Evolutionary conservation across 2,888 invertebrate genomes (phyloP), one percentile per base, ranked within the genome.

Genomic region (Papilio demoleus): DNA sequence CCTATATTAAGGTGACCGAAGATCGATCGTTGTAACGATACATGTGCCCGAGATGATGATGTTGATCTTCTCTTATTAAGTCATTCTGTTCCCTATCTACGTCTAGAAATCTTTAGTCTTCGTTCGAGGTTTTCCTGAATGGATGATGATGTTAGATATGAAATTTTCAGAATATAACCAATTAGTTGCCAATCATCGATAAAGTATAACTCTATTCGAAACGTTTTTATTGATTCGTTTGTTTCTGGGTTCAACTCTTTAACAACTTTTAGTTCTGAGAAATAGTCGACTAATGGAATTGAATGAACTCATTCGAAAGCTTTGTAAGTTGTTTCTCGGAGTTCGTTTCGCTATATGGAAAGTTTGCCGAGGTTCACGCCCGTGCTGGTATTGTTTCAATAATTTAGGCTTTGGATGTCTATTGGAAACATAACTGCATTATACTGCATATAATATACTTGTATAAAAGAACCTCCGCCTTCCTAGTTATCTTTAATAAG

Each of bases 241-340:
- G 47, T 24, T 45, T 8, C 31, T 45, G n/a, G 47, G 14, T 45
- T 22, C 12, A 63, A 56, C 63, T 62, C 56, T 63, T 42, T 47
- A 47, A 50, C n/a, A 34, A 50, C 63, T 50, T 14, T 31, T 2
- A 19, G 19, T 47, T 14, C 6, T 22, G 17, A 67, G 45, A 59
- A 63, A 36, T 63, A 68, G 47, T 27, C 27, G 40, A 11, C 34
- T 56, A 67, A 56, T 67, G 67, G 62, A 62, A 67, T 67, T 42
- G 53, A 62, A 67, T 62, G 45, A 59, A 65, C 67, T 64, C 22
- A 56, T 62, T 62, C n/a, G 17, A 62, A 40, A 50, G 61, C 53
- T 42, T 62, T 56, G 34, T 42, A 67, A 67, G 56, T 67, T 56
- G 31, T 67, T 67, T 67, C 53, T 4, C 40, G n/a, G 42, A 62